A percentile compares a stretch with the other conserved stretches of the same genome.
Evolutionary conservation across 2,113 vertebrate genomes (phyloP).

Genomic region (Mellivora capensis): DNA sequence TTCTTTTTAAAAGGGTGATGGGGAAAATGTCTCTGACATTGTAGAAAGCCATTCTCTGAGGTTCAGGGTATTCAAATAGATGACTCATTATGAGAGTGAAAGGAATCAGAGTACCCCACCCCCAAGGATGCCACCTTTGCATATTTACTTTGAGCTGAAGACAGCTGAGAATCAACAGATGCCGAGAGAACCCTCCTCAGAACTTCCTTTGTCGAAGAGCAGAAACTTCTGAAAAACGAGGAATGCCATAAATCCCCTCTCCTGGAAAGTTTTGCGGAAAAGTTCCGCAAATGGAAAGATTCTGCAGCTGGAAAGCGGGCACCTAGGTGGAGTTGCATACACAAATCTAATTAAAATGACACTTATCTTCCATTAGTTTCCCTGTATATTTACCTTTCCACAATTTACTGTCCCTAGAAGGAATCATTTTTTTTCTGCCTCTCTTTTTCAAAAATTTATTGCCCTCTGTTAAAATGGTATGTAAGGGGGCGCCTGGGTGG

Average conservation of each 20-base stretch:
- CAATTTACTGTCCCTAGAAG: background rate
- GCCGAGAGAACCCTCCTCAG: background rate
- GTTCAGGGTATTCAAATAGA: background rate
- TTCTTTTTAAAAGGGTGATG: background rate
- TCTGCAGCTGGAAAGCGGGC: background rate
- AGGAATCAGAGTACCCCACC: background rate
- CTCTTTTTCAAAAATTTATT: background rate
- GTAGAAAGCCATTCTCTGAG: background rate
- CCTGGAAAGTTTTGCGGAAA: background rate
- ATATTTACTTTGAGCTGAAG: slow-evolving; percentile 2
- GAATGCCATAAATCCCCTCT: too few relatives aligned
- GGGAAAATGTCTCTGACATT: background rate
- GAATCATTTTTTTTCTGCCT: background rate
- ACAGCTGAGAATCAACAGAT: background rate
- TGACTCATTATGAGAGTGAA: background rate
- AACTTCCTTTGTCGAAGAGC: background rate
- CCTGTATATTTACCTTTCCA: background rate
- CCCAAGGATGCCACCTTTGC: background rate
- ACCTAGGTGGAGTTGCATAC: background rate
- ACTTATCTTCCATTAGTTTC: background rate
- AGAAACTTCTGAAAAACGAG: background rate
- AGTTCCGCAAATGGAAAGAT: too few relatives aligned
- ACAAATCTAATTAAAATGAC: background rate
- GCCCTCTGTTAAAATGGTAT: background rate
- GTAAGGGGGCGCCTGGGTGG: too few relatives aligned